These are phyloP conservation scores for Psilopsiagon aymara DNA, from an alignment of 2,113 vertebrate species.

Conservation along the genomic window DNA sequence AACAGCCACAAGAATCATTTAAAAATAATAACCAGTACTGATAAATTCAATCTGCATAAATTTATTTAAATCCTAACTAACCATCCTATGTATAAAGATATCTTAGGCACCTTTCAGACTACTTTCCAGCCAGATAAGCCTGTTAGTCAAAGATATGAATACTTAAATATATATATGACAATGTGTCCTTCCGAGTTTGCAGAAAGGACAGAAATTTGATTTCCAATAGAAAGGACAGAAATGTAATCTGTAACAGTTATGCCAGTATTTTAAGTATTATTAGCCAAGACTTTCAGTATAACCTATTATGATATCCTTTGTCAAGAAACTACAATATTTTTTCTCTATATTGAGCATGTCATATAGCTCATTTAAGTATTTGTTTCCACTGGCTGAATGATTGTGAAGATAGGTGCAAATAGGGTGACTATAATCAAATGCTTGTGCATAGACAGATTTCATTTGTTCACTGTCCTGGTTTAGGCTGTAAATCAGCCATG, in stretches of 20 bases:
- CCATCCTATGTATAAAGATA: neutral
- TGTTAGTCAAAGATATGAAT: neutral
- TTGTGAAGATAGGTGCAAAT: neutral
- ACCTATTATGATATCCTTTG: neutral
- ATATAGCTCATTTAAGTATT: neutral
- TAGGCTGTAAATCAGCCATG: no score
- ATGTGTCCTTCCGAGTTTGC: neutral
- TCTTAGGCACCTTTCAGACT: neutral
- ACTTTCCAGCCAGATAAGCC: neutral
- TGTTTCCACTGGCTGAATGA: neutral
- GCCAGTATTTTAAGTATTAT: neutral
- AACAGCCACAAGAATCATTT: neutral
- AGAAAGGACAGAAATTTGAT: neutral
- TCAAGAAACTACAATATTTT: neutral
- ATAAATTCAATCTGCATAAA: neutral
- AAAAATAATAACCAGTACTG: neutral
- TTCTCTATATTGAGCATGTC: neutral
- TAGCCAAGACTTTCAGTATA: neutral
- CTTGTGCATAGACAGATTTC: neutral
- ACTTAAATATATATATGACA: neutral
- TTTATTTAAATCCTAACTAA: neutral
- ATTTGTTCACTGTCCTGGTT: neutral
- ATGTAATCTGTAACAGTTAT: neutral
- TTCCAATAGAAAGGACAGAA: neutral
- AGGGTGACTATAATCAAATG: neutral